Percentiles rank a stretch among this genome's conserved stretches.
Conservation (phyloP, 2,113 vertebrate species). For the Oreochromis spilurus region DNA sequence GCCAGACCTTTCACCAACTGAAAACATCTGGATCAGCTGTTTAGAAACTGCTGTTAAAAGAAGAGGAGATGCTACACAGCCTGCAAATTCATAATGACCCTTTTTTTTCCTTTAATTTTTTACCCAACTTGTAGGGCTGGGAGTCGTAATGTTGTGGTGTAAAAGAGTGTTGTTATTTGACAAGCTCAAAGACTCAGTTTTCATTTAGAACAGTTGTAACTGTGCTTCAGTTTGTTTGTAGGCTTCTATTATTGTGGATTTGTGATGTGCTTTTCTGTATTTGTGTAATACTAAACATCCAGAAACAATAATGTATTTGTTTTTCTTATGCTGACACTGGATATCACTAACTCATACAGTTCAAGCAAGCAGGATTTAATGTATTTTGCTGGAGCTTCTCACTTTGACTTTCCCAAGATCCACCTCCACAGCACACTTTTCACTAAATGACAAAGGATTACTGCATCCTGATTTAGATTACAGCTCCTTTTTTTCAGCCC, state of each 20-base stretch:
- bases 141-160: not conserved
- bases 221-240: not conserved
- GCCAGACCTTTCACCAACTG: not conserved
- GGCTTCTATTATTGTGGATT: not conserved
- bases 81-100: not conserved
- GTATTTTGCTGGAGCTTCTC: not conserved
- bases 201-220: not conserved
- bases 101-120: not conserved
- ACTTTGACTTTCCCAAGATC: not conserved
- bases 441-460: constrained; percentile 21
- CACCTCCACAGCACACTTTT: constrained; percentile 3
- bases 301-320: not conserved
- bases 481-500: not conserved
- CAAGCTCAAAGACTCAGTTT: not conserved
- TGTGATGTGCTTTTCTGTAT: not conserved
- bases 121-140: not conserved
- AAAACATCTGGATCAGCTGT: not conserved
- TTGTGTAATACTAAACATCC: not conserved
- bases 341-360: not conserved
- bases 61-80: not conserved
- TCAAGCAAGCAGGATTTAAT: not conserved
- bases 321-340: not conserved
- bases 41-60: not conserved
- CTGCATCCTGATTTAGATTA: constrained; percentile 46
- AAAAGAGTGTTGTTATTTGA: not conserved